Percentiles rank a stretch among this genome's conserved stretches.
phyloP scores from a whole-genome alignment of 2,797 vertebrate species.

The Phataginus tricuspis region DNA sequence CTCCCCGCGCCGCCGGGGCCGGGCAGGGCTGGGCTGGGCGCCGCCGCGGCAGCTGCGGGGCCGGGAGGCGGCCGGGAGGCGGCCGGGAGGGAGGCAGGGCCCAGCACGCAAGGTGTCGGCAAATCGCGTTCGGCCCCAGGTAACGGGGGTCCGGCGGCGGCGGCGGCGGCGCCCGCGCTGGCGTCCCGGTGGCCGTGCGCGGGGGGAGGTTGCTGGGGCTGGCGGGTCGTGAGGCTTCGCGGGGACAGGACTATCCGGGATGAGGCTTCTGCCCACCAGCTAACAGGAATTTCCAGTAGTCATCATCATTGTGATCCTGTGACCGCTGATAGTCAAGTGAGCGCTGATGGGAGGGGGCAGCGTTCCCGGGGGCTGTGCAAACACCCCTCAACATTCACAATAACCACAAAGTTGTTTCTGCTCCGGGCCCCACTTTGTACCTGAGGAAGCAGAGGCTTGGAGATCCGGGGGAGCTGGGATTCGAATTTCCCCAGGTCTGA shows the following conservation, averaged over 20 bases:
- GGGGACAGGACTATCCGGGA: neutral
- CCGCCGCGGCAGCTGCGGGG: conserved; percentile 42
- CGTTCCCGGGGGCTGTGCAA: neutral
- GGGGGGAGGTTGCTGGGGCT: neutral
- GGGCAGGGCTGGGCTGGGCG: conserved; percentile 65
- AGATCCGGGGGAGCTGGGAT: neutral
- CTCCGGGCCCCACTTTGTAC: neutral
- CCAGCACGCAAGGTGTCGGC: conserved; percentile 72
- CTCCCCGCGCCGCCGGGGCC: conserved; percentile 63
- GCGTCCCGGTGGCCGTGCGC: conserved; percentile 50
- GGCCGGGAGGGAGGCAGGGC: conserved; percentile 72
- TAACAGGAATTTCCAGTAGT: neutral
- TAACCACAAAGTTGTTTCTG: conserved; percentile 48
- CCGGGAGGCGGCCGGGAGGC: conserved; percentile 19
- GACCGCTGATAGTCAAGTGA: neutral
- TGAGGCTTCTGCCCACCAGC: neutral
- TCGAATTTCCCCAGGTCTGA: neutral
- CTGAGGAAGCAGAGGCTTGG: neutral
- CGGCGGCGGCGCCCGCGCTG: conserved; percentile 28
- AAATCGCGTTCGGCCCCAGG: conserved; percentile 74
- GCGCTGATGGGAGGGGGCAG: neutral
- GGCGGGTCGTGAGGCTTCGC: conserved; percentile 29
- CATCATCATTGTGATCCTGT: neutral
- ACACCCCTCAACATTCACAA: neutral
- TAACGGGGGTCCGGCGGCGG: conserved; percentile 68